A percentile compares a stretch with the other conserved stretches of the same genome.
These are phyloP conservation scores for Periophthalmus modestus DNA, from an alignment of 2,113 vertebrate genomes.

Conservation along the genomic window DNA sequence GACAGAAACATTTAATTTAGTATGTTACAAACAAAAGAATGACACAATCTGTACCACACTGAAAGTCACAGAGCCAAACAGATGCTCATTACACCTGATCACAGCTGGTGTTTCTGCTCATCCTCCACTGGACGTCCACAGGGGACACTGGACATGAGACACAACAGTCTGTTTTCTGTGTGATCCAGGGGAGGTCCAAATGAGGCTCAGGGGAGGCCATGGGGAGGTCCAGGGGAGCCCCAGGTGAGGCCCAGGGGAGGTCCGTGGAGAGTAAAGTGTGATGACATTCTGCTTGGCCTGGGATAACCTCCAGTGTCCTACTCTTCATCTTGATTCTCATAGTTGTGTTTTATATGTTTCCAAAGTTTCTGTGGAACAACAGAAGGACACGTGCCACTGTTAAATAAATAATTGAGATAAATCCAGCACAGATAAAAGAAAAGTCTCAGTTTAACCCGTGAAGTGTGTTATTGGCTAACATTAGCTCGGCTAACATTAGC, in stretches of 20 bases:
- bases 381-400: rapidly evolving
- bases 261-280: constrained; percentile 33
- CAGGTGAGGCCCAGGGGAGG: constrained; percentile 10
- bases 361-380: constrained; percentile 74
- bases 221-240: constrained; percentile 13
- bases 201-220: constrained; percentile 19
- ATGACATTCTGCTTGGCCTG: constrained; percentile 25
- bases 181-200: not conserved
- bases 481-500: constrained; percentile 33
- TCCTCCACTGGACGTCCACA: constrained; percentile 22
- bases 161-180: constrained; percentile 43
- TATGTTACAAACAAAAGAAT: constrained; percentile 58
- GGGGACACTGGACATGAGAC: constrained; percentile 17
- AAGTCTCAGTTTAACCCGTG: not conserved
- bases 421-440: not conserved
- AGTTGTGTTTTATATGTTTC: constrained; percentile 80
- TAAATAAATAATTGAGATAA: not conserved
- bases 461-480: constrained; percentile 22
- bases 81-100: no score
- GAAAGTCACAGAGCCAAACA: constrained; percentile 16
- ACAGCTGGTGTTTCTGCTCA: constrained; percentile 32
- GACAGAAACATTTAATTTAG: constrained; percentile 68
- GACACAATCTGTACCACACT: constrained; percentile 20
- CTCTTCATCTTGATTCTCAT: constrained; percentile 64
- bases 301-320: constrained; percentile 32